Base-by-base conservation (phyloP, 2,888 invertebrate species). In the Sarcophaga carnaria region DNA sequence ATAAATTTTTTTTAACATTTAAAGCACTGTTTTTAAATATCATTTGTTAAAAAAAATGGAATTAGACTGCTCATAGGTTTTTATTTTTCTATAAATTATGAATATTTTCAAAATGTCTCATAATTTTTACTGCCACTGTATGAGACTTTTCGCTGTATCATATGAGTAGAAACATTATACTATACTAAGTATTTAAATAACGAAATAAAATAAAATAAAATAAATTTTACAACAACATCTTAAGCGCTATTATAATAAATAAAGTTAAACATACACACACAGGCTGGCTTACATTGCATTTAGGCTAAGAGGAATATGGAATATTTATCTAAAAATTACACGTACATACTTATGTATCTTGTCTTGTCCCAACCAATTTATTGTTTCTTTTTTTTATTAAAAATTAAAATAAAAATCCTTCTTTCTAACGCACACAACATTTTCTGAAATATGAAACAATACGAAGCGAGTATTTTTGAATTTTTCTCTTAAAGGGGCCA, bases 241-340 rank as follows among this genome's bases (percentile, higher is more conserved):
- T 64, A 20, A 76, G 80, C 64, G 80, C 64, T 71, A 76, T 70
- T 66, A 76, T 63, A 86, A 86, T 86, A 86, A 86, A 86, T 86
- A 64, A 86, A 74, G 20, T 75, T 69, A 79, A 22, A 60, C 49
- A 78, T 63, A 59, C 62, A 69, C 74, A 49, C 54, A 83, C 27
- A 70, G 20, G 70, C 47, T 66, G 75, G 71, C 69, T 80, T 37
- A 77, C 72, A 67, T 54, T 79, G 82, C 69, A 77, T 86, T 83
- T 80, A 80, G 67, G 37, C 80, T 86, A 83, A 86, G 75, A 86
- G 83, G 86, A 86, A 83, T 80, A 82, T 79, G 70, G 37, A 54
- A 54, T n/a, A 20, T 14, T 54, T 62, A 54, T 47, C 60, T 70
- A 47, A 27, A 11, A n/a, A 27, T 14, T 62, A 49, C 20, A 72